Conservation (phyloP, 1,140 invertebrate species). For the Hycleus cichorii region DNA sequence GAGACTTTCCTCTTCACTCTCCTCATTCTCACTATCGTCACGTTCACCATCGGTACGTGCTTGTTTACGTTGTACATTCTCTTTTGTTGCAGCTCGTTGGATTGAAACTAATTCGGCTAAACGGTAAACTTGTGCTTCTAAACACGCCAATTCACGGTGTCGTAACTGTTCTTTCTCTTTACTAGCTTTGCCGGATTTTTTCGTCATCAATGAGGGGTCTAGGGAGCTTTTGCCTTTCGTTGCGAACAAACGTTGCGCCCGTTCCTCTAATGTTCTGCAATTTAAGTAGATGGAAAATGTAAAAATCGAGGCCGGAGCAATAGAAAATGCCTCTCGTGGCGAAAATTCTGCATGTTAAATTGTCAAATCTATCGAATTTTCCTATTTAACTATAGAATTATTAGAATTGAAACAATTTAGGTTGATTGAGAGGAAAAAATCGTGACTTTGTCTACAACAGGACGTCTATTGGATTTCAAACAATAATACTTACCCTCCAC, state of each 20-base stretch:
- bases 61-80: slow-evolving; percentile 97
- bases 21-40: slow-evolving; percentile 88
- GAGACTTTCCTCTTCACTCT: slow-evolving; percentile 74
- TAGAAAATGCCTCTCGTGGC: neutral
- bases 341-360: too few relatives aligned
- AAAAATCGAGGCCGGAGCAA: too few relatives aligned
- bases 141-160: slow-evolving; percentile 71
- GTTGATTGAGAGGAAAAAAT: too few relatives aligned
- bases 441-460: too few relatives aligned
- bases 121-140: slow-evolving; percentile 87
- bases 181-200: slow-evolving; percentile 62
- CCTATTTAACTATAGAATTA: too few relatives aligned
- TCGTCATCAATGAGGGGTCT: slow-evolving; percentile 85
- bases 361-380: too few relatives aligned
- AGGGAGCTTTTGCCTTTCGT: slow-evolving; percentile 91
- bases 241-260: slow-evolving; percentile 89
- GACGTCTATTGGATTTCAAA: too few relatives aligned
- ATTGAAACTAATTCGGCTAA: slow-evolving; percentile 74
- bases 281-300: slow-evolving; percentile 6
- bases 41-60: slow-evolving; percentile 92
- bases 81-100: slow-evolving; percentile 85
- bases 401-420: too few relatives aligned
- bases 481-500: slow-evolving; percentile 69
- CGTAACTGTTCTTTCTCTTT: slow-evolving; percentile 64
- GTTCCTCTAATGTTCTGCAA: slow-evolving; percentile 82